Evolutionary conservation across 2,797 vertebrate species (phyloP), one percentile per base, ranked within the genome.

Genomic region (Limosa lapponica): DNA sequence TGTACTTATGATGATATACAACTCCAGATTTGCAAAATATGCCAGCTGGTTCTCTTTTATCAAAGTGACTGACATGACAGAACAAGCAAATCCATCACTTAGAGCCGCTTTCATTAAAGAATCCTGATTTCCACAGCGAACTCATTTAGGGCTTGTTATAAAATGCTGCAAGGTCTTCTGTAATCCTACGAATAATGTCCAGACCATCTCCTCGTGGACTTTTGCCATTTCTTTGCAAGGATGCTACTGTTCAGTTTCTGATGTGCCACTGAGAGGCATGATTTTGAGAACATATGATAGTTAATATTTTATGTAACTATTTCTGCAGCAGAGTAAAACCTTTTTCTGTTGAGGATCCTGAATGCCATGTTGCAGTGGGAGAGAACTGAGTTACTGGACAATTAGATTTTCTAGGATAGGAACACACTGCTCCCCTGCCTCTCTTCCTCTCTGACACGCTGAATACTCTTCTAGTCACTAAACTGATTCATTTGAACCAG

Each of bases 351-450:
- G 36, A 66, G 19, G 19, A n/a, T 90, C 14, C 36, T 80, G 46
- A 55, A 61, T 30, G 9, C 11, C 2, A 2, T 27, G 30, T 80
- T 37, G 30, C 25, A 57, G 16, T 23, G 30, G 28, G 36, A 80
- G 12, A 49, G 10, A 70, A 46, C 12, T 24, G n/a, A 61, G 13
- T 73, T 82, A 71, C 34, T 36, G 73, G 22, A 34, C 0, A 1
- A 27, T 30, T 49, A 64, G 30, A 32, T 77, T 59, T 79, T 61
- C n/a, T 66, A 78, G 30, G 43, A 62, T 28, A 36, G 8, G 10
- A 58, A 12, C 0, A 1, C 2, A 1, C 16, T 57, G 23, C 19
- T 64, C 13, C 13, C 14, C 15, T 48, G 10, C 28, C 10, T 73
- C 55, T 19, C 18, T 52, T 78, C 23, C 19, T 44, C 17, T 25